Evolutionary conservation across 2,888 invertebrate genomes (phyloP).

Genomic region (Blastobasis adustella): DNA sequence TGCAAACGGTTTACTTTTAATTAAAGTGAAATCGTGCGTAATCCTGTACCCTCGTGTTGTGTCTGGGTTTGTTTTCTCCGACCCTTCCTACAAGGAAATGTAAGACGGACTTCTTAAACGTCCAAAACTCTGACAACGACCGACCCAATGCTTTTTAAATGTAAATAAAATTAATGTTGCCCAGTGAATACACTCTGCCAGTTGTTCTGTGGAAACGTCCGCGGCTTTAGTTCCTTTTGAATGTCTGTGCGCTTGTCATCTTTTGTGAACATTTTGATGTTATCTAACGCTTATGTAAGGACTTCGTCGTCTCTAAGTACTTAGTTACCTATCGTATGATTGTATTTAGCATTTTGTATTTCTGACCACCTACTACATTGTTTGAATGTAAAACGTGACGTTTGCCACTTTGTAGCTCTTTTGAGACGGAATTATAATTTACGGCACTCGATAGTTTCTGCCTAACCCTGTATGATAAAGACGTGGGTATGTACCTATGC

Average conservation of each 20-base stretch:
- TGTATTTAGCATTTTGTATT: too few species aligned
- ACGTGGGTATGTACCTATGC: too few species aligned
- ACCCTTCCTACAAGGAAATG: slow-evolving; percentile 13
- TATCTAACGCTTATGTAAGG: not conserved
- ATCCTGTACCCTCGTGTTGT: slow-evolving; percentile 31
- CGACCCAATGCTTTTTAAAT: slow-evolving; percentile 29
- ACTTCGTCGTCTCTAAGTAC: not conserved
- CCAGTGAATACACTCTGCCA: slow-evolving; percentile 17
- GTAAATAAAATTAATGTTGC: slow-evolving; percentile 36
- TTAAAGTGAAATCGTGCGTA: slow-evolving; percentile 45
- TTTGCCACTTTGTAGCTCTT: too few species aligned
- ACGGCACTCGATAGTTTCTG: too few species aligned
- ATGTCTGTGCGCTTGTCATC: not conserved
- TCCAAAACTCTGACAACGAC: slow-evolving; percentile 27
- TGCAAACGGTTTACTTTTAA: slow-evolving; percentile 52
- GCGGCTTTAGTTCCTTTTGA: not conserved
- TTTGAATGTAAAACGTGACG: too few species aligned
- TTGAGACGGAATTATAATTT: too few species aligned
- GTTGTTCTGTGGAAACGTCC: not conserved
- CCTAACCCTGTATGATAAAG: too few species aligned
- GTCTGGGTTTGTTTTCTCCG: slow-evolving; percentile 41
- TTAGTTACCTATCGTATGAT: too few species aligned
- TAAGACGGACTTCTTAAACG: slow-evolving; percentile 15
- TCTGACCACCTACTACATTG: too few species aligned
- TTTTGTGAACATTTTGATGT: not conserved